A percentile compares a stretch with the other conserved stretches of the same genome.
phyloP scores from a whole-genome alignment of 2,888 invertebrate species.

The Stomorhina lunata region DNA sequence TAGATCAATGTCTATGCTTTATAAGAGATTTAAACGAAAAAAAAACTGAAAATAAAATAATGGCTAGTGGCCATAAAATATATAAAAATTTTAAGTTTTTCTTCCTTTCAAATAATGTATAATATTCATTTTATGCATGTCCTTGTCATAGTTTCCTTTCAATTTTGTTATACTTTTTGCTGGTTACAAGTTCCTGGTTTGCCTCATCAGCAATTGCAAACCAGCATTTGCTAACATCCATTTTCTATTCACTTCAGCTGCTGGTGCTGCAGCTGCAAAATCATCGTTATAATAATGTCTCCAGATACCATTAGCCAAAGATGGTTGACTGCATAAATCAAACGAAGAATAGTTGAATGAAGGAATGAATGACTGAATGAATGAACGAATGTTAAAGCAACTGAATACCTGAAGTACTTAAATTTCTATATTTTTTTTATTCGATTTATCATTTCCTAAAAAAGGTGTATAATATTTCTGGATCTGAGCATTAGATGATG shows the following conservation, averaged over 20 bases:
- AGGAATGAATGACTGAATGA: constrained; percentile 15
- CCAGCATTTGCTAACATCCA: background rate
- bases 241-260: background rate
- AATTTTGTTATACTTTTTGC: background rate
- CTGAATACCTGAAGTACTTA: constrained; percentile 54
- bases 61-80: constrained; percentile 30
- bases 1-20: background rate
- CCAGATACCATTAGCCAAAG: constrained; percentile 64
- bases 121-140: constrained; percentile 50
- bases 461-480: background rate
- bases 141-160: constrained; percentile 5
- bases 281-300: constrained; percentile 43
- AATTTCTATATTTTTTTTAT: constrained; percentile 51
- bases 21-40: background rate
- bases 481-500: background rate
- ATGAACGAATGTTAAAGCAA: background rate
- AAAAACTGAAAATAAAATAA: constrained; percentile 2
- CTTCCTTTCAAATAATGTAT: constrained; percentile 26
- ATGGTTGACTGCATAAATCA: constrained; percentile 64
- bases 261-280: constrained; percentile 2
- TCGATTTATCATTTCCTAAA: constrained; percentile 37
- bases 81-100: constrained; percentile 36
- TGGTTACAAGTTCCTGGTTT: constrained; percentile 5
- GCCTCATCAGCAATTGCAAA: constrained; percentile 18
- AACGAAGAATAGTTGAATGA: constrained; percentile 24